Conservation (phyloP, 2,888 invertebrate species). For the Sceliomorpha sp. region DNA sequence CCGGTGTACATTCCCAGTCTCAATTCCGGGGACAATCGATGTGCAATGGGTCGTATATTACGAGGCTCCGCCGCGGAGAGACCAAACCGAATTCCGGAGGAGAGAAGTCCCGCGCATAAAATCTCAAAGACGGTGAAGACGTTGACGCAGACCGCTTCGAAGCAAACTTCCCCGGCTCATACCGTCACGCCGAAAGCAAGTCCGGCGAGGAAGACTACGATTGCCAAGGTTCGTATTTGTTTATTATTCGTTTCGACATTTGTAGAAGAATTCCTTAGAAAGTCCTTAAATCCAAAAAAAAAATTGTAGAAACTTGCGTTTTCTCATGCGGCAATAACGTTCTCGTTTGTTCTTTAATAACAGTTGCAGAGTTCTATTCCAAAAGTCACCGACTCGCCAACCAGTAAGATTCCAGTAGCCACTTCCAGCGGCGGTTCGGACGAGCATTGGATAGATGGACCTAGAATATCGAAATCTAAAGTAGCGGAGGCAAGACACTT, state of each 20-base stretch:
- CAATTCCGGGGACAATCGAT: slow-evolving; percentile 92
- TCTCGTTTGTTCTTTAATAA: too few relatives aligned
- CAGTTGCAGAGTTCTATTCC: slow-evolving; percentile 67
- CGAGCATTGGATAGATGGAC: slow-evolving; percentile 98
- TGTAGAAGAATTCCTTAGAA: too few relatives aligned
- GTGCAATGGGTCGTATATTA: slow-evolving; percentile 89
- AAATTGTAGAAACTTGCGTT: too few relatives aligned
- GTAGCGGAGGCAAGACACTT: slow-evolving; percentile 90
- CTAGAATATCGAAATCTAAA: slow-evolving; percentile 91
- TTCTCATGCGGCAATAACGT: too few relatives aligned
- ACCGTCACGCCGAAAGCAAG: slow-evolving; percentile 82
- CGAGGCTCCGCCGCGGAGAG: slow-evolving; percentile 88
- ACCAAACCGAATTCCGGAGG: slow-evolving; percentile 81
- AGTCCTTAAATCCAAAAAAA: too few relatives aligned
- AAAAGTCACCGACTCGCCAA: slow-evolving; percentile 80
- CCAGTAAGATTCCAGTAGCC: slow-evolving; percentile 78
- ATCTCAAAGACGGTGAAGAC: slow-evolving; percentile 80
- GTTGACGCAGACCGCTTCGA: slow-evolving; percentile 78
- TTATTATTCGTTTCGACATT: too few relatives aligned
- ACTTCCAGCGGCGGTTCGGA: slow-evolving; percentile 84
- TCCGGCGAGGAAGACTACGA: slow-evolving; percentile 82
- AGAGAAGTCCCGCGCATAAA: slow-evolving; percentile 84
- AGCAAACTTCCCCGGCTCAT: slow-evolving; percentile 82
- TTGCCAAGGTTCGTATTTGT: slow-evolving; percentile 77
- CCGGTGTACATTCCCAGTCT: slow-evolving; percentile 94